Conservation (phyloP, 2,888 invertebrate genomes). For the Chouioia cunea region DNA sequence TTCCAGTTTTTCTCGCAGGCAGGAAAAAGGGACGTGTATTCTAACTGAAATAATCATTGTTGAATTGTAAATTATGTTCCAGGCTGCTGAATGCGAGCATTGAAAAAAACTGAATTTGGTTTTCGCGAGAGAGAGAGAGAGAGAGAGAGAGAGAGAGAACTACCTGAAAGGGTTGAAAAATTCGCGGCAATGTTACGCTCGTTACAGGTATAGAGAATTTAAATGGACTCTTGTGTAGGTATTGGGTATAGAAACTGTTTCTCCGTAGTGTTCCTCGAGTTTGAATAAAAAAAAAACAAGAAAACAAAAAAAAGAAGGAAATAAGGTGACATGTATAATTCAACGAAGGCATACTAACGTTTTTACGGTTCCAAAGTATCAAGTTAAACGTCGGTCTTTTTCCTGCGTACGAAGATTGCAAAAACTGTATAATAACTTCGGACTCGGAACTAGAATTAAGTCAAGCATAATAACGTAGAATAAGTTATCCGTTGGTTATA, state of each 20-base stretch:
- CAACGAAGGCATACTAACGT: slow-evolving; percentile 5
- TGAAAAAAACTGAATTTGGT: slow-evolving; percentile 25
- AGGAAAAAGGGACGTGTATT: slow-evolving; percentile 17
- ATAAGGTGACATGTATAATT: no score
- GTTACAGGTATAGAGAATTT: slow-evolving; percentile 24
- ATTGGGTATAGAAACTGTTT: slow-evolving; percentile 7
- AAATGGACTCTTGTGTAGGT: slow-evolving; percentile 18
- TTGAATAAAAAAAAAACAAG: no score
- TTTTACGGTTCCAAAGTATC: slow-evolving; percentile 18
- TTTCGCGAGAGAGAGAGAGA: slow-evolving; percentile 27
- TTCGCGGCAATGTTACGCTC: slow-evolving; percentile 16
- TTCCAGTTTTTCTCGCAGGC: not conserved
- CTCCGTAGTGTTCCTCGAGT: not conserved
- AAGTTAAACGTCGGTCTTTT: slow-evolving; percentile 20
- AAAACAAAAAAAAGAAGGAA: no score
- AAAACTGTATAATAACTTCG: no score
- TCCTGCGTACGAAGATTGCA: no score
- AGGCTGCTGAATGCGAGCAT: not conserved
- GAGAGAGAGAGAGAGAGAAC: no score
- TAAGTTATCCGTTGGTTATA: no score
- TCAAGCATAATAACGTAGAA: no score
- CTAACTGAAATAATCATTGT: slow-evolving; percentile 4
- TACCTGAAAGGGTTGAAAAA: slow-evolving; percentile 37
- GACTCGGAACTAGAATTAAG: no score
- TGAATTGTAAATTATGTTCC: slow-evolving; percentile 9